phyloP scores from a whole-genome alignment of 1,140 invertebrate genomes.

The Cylas formicarius region DNA sequence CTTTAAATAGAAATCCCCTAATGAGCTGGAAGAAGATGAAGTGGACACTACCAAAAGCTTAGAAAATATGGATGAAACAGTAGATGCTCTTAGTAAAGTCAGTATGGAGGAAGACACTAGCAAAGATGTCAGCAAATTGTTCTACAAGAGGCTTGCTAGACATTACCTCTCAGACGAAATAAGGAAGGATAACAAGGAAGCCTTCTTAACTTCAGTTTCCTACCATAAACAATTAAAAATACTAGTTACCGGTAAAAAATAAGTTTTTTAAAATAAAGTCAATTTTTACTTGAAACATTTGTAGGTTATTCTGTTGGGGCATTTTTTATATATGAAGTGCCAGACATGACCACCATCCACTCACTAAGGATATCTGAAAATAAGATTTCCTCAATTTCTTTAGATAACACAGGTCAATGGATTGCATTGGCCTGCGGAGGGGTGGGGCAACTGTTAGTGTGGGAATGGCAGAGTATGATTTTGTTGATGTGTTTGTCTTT shows the following conservation, averaged over 20 bases:
- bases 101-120: slow-evolving; percentile 39
- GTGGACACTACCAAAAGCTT: slow-evolving; percentile 43
- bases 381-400: slow-evolving; percentile 66
- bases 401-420: slow-evolving; percentile 91
- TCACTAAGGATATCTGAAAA: slow-evolving; percentile 80
- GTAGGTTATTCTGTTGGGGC: slow-evolving; percentile 70
- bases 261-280: slow-evolving; percentile 2
- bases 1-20: slow-evolving; percentile 27
- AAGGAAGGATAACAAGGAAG: slow-evolving; percentile 52
- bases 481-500: not conserved
- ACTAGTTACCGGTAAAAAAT: slow-evolving; percentile 57
- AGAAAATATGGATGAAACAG: slow-evolving; percentile 45
- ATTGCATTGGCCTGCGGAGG: slow-evolving; percentile 80
- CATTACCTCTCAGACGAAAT: slow-evolving; percentile 68
- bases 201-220: slow-evolving; percentile 64
- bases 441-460: slow-evolving; percentile 86
- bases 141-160: slow-evolving; percentile 59
- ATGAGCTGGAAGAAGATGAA: slow-evolving; percentile 52
- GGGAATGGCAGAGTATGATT: slow-evolving; percentile 91
- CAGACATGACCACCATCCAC: slow-evolving; percentile 87
- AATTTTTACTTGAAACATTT: slow-evolving; percentile 14
- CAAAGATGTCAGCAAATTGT: slow-evolving; percentile 49
- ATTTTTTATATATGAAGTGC: slow-evolving; percentile 89
- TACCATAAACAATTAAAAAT: slow-evolving; percentile 75
- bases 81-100: slow-evolving; percentile 45